These are phyloP conservation scores for human DNA, from an alignment of 2,113 vertebrate genomes.

Conservation along the genomic window DNA sequence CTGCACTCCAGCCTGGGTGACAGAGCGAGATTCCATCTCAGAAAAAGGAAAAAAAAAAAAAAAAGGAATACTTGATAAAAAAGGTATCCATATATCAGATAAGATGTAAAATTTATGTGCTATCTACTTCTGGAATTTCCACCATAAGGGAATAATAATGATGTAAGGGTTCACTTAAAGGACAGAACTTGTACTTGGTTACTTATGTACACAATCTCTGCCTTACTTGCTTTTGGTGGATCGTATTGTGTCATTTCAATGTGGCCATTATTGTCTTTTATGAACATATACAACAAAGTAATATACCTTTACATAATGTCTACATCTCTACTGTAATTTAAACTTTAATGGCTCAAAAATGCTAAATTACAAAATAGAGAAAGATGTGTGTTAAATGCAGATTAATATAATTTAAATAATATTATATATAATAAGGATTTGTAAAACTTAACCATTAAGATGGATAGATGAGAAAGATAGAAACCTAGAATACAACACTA, in stretches of 20 bases:
- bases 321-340: not conserved
- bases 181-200: not conserved
- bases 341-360: not conserved
- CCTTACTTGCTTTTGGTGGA: not conserved
- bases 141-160: not conserved
- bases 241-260: not conserved
- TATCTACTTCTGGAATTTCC: not conserved
- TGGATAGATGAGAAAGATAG: not conserved
- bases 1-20: too few species aligned
- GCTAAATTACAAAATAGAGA: not conserved
- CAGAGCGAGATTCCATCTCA: too few species aligned
- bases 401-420: not conserved
- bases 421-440: not conserved
- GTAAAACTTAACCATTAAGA: not conserved
- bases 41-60: too few species aligned
- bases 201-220: not conserved
- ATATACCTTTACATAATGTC: not conserved
- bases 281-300: not conserved
- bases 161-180: not conserved
- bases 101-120: not conserved
- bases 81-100: not conserved
- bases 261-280: not conserved
- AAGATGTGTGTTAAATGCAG: not conserved
- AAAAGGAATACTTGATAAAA: not conserved
- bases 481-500: rapidly evolving